A percentile compares a stretch with the other conserved stretches of the same genome.
Conservation (phyloP, 2,113 vertebrate species). For the Lepus europaeus region DNA sequence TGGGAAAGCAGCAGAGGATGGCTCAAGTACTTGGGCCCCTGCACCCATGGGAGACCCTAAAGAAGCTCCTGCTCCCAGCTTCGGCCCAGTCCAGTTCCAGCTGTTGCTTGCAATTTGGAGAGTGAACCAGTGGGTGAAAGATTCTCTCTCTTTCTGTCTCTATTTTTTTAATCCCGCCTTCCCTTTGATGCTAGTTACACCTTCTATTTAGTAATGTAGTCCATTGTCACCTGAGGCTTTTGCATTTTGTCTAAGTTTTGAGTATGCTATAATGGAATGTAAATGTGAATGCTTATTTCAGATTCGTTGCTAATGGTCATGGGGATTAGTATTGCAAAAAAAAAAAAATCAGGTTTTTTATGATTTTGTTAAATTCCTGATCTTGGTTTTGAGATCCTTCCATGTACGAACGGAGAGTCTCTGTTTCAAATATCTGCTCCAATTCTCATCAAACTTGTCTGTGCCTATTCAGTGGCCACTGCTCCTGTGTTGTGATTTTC, state of each 20-base stretch:
- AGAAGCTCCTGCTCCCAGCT: no score
- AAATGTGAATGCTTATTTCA: slow-evolving; percentile 38
- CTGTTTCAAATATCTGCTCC: not conserved
- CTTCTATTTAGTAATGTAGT: slow-evolving; percentile 28
- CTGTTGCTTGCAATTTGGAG: no score
- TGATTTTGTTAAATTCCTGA: slow-evolving; percentile 2
- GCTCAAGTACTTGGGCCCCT: no score
- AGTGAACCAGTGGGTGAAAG: no score
- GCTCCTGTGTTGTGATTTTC: not conserved
- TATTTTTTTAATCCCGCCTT: no score
- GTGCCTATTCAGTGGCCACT: not conserved
- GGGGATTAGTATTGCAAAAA: not conserved
- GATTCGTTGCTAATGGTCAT: not conserved
- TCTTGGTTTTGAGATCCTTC: not conserved
- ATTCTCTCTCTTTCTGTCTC: no score
- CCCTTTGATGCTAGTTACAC: not conserved
- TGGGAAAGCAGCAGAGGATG: no score
- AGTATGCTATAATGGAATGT: not conserved
- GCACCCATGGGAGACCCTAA: no score
- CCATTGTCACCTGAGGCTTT: not conserved
- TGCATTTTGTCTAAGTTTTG: slow-evolving; percentile 39
- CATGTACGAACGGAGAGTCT: not conserved
- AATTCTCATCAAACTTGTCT: not conserved
- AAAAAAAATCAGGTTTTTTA: not conserved
- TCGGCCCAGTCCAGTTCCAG: no score